These are phyloP conservation scores for Acrobasis consociella DNA, from an alignment of 2,888 invertebrate species.

Conservation along the genomic window DNA sequence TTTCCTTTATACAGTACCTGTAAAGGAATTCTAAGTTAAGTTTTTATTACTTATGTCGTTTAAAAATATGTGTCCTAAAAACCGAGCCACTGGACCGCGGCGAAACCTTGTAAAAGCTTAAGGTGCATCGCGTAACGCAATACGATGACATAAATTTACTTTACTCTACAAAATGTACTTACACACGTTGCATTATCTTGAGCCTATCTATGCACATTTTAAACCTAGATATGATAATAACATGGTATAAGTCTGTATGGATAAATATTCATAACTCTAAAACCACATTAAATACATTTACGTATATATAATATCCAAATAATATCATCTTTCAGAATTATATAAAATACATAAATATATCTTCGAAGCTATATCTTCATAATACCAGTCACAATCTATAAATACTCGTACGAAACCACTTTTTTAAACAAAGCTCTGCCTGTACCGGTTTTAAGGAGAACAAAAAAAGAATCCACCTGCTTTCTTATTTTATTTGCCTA, in stretches of 20 bases:
- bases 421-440: conserved; percentile 32
- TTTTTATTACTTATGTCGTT: conserved; percentile 14
- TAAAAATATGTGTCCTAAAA: conserved; percentile 47
- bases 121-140: conserved; percentile 45
- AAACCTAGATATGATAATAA: too few species aligned
- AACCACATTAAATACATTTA: neutral
- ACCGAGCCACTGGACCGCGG: conserved; percentile 41
- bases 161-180: conserved; percentile 1
- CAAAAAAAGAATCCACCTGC: conserved; percentile 54
- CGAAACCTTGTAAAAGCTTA: conserved; percentile 49
- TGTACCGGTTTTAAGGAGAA: conserved; percentile 34
- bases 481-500: conserved; percentile 46
- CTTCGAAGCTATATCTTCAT: conserved; percentile 23
- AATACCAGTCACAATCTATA: conserved; percentile 27
- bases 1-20: neutral
- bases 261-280: too few species aligned
- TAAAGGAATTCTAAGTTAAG: conserved; percentile 5
- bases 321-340: neutral
- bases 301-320: neutral
- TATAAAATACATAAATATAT: conserved; percentile 4
- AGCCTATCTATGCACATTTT: too few species aligned
- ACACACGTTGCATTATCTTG: too few species aligned
- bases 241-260: too few species aligned
- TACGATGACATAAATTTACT: neutral
- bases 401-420: conserved; percentile 26